These are phyloP conservation scores for Lasius fuliginosus DNA, from an alignment of 2,888 invertebrate genomes.

Conservation along the genomic window DNA sequence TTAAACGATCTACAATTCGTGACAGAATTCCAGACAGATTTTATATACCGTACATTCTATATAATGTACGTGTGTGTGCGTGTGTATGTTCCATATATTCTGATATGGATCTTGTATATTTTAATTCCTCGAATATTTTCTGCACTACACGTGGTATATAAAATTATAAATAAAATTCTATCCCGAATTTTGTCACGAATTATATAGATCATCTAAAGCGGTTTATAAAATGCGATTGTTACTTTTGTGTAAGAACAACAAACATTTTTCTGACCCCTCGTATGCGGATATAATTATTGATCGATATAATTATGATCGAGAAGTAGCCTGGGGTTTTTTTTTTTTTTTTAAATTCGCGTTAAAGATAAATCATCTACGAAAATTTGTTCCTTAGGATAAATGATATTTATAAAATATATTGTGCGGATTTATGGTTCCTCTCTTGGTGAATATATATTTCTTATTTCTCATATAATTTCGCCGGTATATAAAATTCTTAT, in stretches of 20 bases:
- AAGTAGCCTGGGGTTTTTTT: background rate
- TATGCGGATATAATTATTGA: constrained; percentile 10
- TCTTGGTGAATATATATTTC: background rate
- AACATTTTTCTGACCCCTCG: background rate
- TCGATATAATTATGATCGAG: background rate
- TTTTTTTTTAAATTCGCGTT: background rate
- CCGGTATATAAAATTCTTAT: background rate
- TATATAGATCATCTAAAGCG: background rate
- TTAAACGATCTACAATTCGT: background rate
- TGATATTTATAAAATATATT: background rate
- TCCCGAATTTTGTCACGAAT: background rate
- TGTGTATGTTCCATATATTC: background rate
- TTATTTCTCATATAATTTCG: background rate
- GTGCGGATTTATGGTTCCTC: background rate
- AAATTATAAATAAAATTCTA: background rate
- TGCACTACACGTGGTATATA: background rate
- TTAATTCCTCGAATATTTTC: background rate
- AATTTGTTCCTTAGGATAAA: constrained; percentile 1
- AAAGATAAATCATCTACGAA: constrained; percentile 1
- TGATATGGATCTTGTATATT: background rate
- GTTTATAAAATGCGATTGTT: background rate
- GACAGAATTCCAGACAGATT: background rate
- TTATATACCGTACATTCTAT: background rate
- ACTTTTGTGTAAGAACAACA: background rate
- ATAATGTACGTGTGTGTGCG: background rate